A percentile compares a stretch with the other conserved stretches of the same genome.
Evolutionary conservation across 2,888 invertebrate genomes (phyloP).

Genomic region (Metopia argyrocephala): DNA sequence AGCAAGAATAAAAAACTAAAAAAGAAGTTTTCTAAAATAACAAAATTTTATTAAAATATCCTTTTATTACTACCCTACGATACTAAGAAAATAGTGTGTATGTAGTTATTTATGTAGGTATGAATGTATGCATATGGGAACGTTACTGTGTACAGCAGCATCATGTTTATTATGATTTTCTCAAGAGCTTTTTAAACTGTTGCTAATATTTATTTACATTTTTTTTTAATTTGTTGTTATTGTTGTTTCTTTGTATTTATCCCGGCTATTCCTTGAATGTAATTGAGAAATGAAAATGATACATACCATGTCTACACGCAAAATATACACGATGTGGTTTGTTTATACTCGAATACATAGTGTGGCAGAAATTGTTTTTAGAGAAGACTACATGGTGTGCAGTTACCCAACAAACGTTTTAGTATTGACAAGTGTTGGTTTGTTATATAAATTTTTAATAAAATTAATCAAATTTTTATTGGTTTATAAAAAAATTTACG

Average conservation of each 20-base stretch:
- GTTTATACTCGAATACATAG: too few species aligned
- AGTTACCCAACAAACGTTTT: too few species aligned
- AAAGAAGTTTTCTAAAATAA: too few species aligned
- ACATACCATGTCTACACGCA: neutral
- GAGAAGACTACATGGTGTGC: too few species aligned
- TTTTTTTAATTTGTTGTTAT: neutral
- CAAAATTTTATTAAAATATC: too few species aligned
- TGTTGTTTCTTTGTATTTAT: slow-evolving; percentile 26
- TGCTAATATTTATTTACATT: slow-evolving; percentile 58
- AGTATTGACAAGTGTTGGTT: too few species aligned
- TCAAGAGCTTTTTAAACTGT: slow-evolving; percentile 59
- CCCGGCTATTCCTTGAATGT: slow-evolving; percentile 39
- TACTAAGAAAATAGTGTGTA: neutral
- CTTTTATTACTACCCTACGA: too few species aligned
- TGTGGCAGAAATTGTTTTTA: too few species aligned
- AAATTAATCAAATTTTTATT: too few species aligned
- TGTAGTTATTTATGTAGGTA: slow-evolving; percentile 2
- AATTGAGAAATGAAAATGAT: slow-evolving; percentile 3
- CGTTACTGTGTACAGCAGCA: neutral
- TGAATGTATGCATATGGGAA: neutral
- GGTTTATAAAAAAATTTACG: too few species aligned
- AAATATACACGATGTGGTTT: neutral
- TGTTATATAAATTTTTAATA: too few species aligned
- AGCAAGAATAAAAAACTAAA: neutral
- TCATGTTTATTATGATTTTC: slow-evolving; percentile 14